These are phyloP conservation scores for Pterobdella sp. DNA, from an alignment of 2,888 invertebrate species.

Conservation along the genomic window DNA sequence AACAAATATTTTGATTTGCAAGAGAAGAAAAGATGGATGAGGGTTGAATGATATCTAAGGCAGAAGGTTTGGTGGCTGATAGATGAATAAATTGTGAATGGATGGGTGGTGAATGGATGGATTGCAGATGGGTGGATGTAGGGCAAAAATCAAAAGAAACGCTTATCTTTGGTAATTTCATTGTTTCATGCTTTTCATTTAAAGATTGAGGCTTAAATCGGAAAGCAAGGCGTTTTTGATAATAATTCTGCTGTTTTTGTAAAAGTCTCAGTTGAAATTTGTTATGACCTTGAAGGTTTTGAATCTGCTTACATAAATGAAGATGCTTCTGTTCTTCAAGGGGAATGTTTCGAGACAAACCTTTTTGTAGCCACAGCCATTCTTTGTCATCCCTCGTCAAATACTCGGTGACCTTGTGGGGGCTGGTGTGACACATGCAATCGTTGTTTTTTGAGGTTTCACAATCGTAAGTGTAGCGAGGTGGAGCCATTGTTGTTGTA, in stretches of 20 bases:
- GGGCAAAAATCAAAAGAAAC: neutral
- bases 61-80: neutral
- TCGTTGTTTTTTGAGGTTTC: neutral
- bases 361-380: neutral
- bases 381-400: neutral
- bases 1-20: too few species aligned
- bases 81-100: neutral
- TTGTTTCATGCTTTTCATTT: neutral
- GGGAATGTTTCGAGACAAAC: neutral
- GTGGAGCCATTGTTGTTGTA: neutral
- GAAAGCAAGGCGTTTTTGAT: neutral
- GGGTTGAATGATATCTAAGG: too few species aligned
- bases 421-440: neutral
- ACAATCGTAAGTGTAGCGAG: neutral
- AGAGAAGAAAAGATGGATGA: too few species aligned
- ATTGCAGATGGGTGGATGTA: neutral
- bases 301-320: neutral
- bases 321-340: neutral
- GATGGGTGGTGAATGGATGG: neutral
- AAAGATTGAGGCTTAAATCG: neutral
- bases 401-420: slow-evolving; percentile 1
- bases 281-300: neutral
- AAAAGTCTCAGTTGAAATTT: neutral
- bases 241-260: neutral
- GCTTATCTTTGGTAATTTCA: neutral